Percentiles rank a stretch among this genome's conserved stretches.
phyloP scores from a whole-genome alignment of 2,113 vertebrate genomes.

The Atrichornis clamosus region DNA sequence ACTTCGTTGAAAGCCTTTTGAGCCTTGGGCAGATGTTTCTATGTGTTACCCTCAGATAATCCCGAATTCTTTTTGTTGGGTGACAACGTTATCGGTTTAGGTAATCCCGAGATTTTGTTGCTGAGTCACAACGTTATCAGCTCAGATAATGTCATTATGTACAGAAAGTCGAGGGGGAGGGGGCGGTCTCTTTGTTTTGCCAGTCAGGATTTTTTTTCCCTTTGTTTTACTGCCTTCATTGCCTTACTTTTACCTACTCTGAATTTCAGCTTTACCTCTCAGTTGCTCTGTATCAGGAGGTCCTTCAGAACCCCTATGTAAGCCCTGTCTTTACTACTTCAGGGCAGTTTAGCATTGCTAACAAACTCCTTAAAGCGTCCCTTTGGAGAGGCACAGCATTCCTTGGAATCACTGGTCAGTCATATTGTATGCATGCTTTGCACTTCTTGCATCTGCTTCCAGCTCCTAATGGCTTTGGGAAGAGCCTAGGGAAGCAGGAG shows the following conservation, averaged over 20 bases:
- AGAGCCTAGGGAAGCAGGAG: background rate
- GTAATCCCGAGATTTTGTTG: background rate
- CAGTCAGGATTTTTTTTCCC: background rate
- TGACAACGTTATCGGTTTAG: background rate
- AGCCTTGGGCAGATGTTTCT: background rate
- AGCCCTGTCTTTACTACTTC: background rate
- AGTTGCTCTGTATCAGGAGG: background rate
- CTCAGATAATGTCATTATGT: background rate
- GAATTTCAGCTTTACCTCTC: background rate
- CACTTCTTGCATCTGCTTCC: background rate
- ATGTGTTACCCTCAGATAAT: background rate
- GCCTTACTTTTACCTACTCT: background rate
- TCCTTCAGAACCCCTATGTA: background rate
- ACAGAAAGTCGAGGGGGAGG: background rate
- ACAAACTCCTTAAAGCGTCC: background rate
- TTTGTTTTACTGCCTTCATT: background rate
- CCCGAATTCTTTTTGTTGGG: background rate
- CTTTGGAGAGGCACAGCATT: background rate
- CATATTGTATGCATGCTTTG: rapidly evolving
- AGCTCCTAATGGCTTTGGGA: background rate
- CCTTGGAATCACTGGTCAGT: background rate
- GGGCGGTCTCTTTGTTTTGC: background rate
- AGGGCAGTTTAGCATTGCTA: background rate
- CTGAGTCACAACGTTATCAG: background rate
- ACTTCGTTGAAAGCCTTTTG: background rate